These are phyloP conservation scores for Cephalopachus bancanus DNA, from an alignment of 2,797 vertebrate species.

Conservation along the genomic window DNA sequence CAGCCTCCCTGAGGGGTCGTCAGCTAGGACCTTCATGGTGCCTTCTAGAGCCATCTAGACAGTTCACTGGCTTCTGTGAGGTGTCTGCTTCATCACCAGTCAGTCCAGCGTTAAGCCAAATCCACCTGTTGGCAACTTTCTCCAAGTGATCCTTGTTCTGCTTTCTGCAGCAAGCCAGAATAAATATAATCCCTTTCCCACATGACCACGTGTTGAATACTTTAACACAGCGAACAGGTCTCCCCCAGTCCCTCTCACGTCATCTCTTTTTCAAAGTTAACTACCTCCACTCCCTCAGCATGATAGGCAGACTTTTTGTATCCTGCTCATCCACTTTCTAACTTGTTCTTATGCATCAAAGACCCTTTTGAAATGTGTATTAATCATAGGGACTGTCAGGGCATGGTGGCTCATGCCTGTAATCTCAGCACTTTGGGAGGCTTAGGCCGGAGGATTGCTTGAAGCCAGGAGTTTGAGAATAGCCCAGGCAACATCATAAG, in stretches of 20 bases:
- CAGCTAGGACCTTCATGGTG: not conserved
- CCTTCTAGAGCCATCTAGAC: not conserved
- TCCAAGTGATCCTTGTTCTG: not conserved
- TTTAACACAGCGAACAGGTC: not conserved
- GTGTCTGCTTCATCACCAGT: not conserved
- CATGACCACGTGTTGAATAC: not conserved
- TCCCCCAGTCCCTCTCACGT: too few relatives aligned
- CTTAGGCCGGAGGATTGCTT: too few relatives aligned
- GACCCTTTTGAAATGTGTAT: not conserved
- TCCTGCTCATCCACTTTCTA: not conserved
- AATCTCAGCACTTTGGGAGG: too few relatives aligned
- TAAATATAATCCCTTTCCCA: not conserved
- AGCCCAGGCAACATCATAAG: too few relatives aligned
- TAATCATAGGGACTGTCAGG: not conserved
- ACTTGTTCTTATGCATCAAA: constrained; percentile 62
- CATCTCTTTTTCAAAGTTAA: constrained; percentile 29
- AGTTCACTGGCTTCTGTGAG: not conserved
- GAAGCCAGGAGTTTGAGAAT: too few relatives aligned
- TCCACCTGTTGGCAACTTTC: not conserved
- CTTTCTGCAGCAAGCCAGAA: not conserved
- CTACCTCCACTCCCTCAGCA: not conserved
- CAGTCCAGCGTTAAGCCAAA: not conserved
- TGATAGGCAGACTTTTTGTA: not conserved
- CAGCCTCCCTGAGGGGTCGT: not conserved
- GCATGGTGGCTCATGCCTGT: too few relatives aligned